Base-by-base conservation (phyloP, 2,888 invertebrate species). In the Phyllotreta cruciferae region DNA sequence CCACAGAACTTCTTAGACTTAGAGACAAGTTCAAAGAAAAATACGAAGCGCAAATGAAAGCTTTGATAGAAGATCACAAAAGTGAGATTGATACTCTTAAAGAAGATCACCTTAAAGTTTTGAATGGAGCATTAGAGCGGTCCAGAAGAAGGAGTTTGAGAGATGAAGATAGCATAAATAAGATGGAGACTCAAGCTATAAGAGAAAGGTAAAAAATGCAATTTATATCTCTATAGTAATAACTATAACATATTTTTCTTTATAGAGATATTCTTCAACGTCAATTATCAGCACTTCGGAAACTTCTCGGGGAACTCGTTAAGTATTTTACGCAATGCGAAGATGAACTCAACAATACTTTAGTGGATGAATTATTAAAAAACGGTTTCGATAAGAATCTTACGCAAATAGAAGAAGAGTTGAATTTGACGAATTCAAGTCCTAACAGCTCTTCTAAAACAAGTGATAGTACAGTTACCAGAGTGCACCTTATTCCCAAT, bases 321-420 rank as follows among this genome's bases (percentile, higher is more conserved):
- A 88, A 88, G 75, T 92, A 91, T 79, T 90, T 91, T 75, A 86
- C 86, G 6, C 83, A 87, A 70, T 92, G 91, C 54, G 93, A 93
- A 78, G 90, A 90, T 76, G 92, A 92, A 79, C 82, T 93, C 41
- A 92, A 91, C 81, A 87, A 86, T 69, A 91, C 90, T 9, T 81
- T 93, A 53, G 85, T 90, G 0, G 88, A 87, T 54, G 88, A 88
- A 73, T 82, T 90, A 45, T 63, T 85, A 50, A 85, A 84, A 39
- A 78, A 83, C 35, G 73, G 71, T 53, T 71, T 77, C 35, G 78
- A 79, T 14, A 76, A 75, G 47, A 73, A 72, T 55, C 13, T 74
- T 0, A 73, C 73, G 5, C 70, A 70, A 50, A 61, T 71, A n/a
- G 74, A 75, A 14, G 71, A 73, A 0, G 74, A 74, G 14, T 58